phyloP scores from a whole-genome alignment of 2,888 invertebrate genomes.

The Lochmaea crataegi region DNA sequence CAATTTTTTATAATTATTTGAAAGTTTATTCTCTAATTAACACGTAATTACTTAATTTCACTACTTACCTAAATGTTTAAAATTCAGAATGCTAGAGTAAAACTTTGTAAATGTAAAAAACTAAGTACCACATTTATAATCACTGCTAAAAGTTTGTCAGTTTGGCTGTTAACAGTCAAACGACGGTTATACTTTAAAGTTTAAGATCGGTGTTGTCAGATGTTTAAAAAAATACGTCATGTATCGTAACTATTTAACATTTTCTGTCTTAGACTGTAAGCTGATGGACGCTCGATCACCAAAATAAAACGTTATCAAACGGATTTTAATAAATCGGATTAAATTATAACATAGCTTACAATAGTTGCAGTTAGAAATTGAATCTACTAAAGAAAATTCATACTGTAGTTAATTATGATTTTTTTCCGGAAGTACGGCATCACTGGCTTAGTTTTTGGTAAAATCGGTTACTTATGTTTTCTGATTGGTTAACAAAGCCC shows the following conservation, averaged over 20 bases:
- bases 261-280: background rate
- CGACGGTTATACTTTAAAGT: conserved; percentile 18
- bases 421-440: background rate
- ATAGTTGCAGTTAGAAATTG: background rate
- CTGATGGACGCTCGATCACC: background rate
- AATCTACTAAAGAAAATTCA: background rate
- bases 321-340: background rate
- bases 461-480: background rate
- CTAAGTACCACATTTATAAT: conserved; percentile 52
- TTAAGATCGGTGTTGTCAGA: conserved; percentile 16
- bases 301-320: no score
- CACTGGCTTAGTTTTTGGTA: background rate
- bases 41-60: background rate
- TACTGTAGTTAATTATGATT: background rate
- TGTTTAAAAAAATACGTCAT: background rate
- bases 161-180: conserved; percentile 47
- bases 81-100: conserved; percentile 32
- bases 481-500: conserved; percentile 4
- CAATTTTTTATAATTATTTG: background rate
- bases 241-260: background rate
- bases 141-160: conserved; percentile 56
- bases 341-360: background rate
- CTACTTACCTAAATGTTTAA: conserved; percentile 38
- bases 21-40: background rate
- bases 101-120: conserved; percentile 35